Evolutionary conservation across 2,113 vertebrate genomes (phyloP), one percentile per base, ranked within the genome.

Genomic region (Anarhynchus alexandrinus): DNA sequence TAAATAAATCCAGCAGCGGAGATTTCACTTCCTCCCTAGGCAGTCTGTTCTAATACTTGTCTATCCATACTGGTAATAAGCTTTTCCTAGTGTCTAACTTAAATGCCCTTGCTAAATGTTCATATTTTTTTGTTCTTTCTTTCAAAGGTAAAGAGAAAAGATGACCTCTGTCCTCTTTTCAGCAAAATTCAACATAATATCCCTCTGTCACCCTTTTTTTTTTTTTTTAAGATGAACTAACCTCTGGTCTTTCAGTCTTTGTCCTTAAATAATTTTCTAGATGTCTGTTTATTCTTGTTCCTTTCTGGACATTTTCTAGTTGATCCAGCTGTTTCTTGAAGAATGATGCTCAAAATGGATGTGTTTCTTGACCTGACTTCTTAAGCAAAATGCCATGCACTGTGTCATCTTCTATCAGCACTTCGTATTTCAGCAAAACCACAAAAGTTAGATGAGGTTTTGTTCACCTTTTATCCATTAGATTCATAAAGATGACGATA

Each of bases 1-100:
- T 89, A 71, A 81, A 92, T 40, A 90, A 95, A 95, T 81, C 52
- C 54, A 84, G 18, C 69, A 89, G n/a, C 18, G n/a, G 57, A 95
- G 42, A 74, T 84, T 94, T 96, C n/a, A 66, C 40, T 78, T 88
- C 20, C 72, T 95, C 64, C 55, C 59, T 67, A 51, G 42, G 38
- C 69, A 86, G 78, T 66, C 55, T 90, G 18, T 87, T 86, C 22
- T 86, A 81, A 66, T 92, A 42, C 32, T 91, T 86, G 38, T 59
- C 51, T 83, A 66, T 58, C 32, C 6, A 0, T 79, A 13, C 38
- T 59, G 14, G 17, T 94, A 83, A 71, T 64, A 94, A 55, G 32
- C 2, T 81, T 92, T 92, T 77, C 25, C 20, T 77, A 57, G 38
- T 40, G 30, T 43, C 26, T 79, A 51, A 40, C 58, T 59, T 76